These are phyloP conservation scores for Sus cebifrons DNA, from an alignment of 2,797 vertebrate genomes.

Conservation along the genomic window DNA sequence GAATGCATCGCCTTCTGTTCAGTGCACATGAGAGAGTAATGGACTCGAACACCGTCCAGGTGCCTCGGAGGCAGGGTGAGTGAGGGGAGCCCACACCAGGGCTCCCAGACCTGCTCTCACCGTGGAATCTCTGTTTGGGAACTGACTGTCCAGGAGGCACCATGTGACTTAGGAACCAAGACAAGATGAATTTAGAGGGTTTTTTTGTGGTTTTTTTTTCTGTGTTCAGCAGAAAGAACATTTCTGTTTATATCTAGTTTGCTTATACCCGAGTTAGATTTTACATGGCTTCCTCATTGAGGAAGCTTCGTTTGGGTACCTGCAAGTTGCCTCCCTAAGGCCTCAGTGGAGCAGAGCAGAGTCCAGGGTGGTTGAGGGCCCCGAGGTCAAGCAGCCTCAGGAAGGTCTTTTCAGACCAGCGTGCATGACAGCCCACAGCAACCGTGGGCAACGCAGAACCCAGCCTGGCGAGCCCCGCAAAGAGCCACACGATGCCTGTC, in stretches of 20 bases:
- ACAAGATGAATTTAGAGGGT: neutral
- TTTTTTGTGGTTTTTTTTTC: neutral
- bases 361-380: fast-evolving
- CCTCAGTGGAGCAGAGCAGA: neutral
- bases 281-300: neutral
- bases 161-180: neutral
- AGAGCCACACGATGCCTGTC: neutral
- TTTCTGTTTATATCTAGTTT: neutral
- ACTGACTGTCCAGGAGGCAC: neutral
- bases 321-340: neutral
- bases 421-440: neutral
- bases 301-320: neutral
- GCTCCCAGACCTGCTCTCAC: neutral
- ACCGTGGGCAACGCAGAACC: too few relatives aligned
- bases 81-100: neutral
- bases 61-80: neutral
- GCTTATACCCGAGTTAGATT: neutral
- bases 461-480: neutral
- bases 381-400: neutral
- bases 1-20: neutral
- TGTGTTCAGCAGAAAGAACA: neutral
- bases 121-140: neutral
- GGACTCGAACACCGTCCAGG: neutral
- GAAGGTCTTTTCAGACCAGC: neutral
- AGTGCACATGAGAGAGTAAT: neutral